Evolutionary conservation across 2,888 invertebrate species (phyloP), one percentile per base, ranked within the genome.

Genomic region (Oscheius sp.): DNA sequence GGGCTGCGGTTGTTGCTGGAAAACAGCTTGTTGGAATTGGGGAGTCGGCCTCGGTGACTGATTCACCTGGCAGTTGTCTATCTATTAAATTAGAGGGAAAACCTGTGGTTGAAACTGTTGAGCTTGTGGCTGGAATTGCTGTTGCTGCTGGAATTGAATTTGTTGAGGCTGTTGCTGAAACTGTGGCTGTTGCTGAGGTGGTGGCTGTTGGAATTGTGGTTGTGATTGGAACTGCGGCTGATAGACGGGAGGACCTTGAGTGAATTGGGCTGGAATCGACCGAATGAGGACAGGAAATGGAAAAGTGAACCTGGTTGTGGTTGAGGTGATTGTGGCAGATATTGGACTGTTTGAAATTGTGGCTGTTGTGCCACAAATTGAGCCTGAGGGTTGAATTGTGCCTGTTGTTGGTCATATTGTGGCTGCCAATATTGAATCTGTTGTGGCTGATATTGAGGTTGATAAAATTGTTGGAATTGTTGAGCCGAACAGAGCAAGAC

Each of bases 1-100:
- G 25, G 23, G 68, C 43, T 69, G 69, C 0, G 41, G 80, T 74
- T 74, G 82, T 73, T 69, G 74, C 72, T 81, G 79, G 72, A 74
- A 69, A 72, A 77, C 53, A 9, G 35, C 23, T 21, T 43, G 74
- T 58, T 77, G 75, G 21, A 45, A 27, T 41, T 74, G 66, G 27
- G 18, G 52, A 21, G 21, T 3, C 21, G 21, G 55, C 55, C 25
- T 21, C 13, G 55, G 55, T 6, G 55, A 55, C 21, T 55, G 55
- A 55, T 55, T 55, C 55, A 55, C 55, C 55, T 55, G 13, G 25
- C 5, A 55, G 23, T 6, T 16, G 23, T 18, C 49, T 49, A 18
- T 49, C 13, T 13, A 21, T 55, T 13, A 23, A 25, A n/a, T n/a
- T n/a, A 55, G 21, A 55, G 55, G 13, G 23, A 9, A 25, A 25